Conservation (phyloP, 2,113 vertebrate species). For the Paramisgurnus dabryanus region DNA sequence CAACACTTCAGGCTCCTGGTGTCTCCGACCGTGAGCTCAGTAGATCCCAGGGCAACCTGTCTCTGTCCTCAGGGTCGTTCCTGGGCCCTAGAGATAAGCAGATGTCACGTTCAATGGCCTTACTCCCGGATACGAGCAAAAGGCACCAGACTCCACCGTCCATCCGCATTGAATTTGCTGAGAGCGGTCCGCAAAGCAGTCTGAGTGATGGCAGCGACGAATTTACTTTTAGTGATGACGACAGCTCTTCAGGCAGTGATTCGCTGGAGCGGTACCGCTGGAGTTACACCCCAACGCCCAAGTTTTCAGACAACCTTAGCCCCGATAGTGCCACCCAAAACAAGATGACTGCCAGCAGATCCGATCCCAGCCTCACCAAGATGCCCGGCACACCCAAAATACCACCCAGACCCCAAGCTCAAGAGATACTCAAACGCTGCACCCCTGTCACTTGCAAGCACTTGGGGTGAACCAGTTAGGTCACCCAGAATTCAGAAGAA, state of each 20-base stretch:
- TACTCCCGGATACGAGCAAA: not conserved
- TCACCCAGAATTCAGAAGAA: not conserved
- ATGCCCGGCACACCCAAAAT: slow-evolving; percentile 66
- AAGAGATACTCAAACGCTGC: slow-evolving; percentile 81
- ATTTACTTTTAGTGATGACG: slow-evolving; percentile 61
- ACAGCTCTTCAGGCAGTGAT: slow-evolving; percentile 36
- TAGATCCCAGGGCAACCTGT: slow-evolving; percentile 60
- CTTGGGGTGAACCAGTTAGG: not conserved
- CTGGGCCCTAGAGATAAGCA: slow-evolving; percentile 3
- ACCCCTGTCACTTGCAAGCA: slow-evolving; percentile 81
- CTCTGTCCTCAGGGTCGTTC: slow-evolving; percentile 19
- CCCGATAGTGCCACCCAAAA: not conserved
- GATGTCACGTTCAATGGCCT: slow-evolving; percentile 59
- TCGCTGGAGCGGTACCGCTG: not conserved
- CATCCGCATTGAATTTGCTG: slow-evolving; percentile 59
- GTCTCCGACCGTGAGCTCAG: slow-evolving; percentile 53
- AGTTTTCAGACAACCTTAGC: slow-evolving; percentile 41
- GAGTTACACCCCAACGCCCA: slow-evolving; percentile 33
- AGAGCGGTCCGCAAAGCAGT: not conserved
- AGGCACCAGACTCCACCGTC: slow-evolving; percentile 22
- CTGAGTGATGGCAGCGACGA: slow-evolving; percentile 50
- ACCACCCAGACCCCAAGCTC: slow-evolving; percentile 71
- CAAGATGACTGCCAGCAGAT: slow-evolving; percentile 39
- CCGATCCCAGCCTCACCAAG: slow-evolving; percentile 56
- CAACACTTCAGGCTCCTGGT: not conserved